Evolutionary conservation across 1,140 invertebrate genomes (phyloP).

Genomic region (Anastrepha obliqua): DNA sequence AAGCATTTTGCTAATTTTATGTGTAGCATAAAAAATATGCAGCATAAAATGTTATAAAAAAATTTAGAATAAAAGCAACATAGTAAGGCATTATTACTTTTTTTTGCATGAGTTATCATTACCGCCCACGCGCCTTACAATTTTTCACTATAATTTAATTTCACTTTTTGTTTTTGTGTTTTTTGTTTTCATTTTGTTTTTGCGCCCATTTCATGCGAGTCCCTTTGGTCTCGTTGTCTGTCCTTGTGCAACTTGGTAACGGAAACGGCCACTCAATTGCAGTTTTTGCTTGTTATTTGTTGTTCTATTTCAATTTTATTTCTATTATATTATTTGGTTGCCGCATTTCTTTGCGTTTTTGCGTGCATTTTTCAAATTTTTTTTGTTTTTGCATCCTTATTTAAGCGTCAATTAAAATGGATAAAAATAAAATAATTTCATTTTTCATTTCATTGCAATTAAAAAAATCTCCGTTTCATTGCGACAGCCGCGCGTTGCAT

Average conservation of each 20-base stretch:
- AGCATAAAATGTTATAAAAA: background rate
- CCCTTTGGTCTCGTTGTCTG: background rate
- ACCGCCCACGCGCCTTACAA: background rate
- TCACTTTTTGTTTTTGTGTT: background rate
- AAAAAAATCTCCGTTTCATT: constrained; percentile 30
- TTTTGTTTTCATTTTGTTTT: background rate
- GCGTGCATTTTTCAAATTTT: background rate
- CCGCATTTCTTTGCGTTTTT: background rate
- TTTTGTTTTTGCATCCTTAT: background rate
- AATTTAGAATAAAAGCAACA: background rate
- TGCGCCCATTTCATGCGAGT: background rate
- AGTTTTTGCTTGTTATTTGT: background rate
- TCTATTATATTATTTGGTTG: constrained; percentile 11
- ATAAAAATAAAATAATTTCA: constrained; percentile 43
- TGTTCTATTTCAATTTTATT: constrained; percentile 33
- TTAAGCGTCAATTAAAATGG: constrained; percentile 42
- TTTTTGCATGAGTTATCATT: background rate
- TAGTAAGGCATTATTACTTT: background rate
- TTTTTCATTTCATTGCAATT: constrained; percentile 49
- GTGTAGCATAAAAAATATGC: constrained; percentile 15
- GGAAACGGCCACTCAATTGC: constrained; percentile 9
- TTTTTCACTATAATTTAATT: background rate
- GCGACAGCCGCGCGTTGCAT: constrained; percentile 39
- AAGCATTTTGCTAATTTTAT: constrained; percentile 15
- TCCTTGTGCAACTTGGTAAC: background rate